These are phyloP conservation scores for Heliconius congener DNA, from an alignment of 1,140 invertebrate genomes.

Conservation along the genomic window DNA sequence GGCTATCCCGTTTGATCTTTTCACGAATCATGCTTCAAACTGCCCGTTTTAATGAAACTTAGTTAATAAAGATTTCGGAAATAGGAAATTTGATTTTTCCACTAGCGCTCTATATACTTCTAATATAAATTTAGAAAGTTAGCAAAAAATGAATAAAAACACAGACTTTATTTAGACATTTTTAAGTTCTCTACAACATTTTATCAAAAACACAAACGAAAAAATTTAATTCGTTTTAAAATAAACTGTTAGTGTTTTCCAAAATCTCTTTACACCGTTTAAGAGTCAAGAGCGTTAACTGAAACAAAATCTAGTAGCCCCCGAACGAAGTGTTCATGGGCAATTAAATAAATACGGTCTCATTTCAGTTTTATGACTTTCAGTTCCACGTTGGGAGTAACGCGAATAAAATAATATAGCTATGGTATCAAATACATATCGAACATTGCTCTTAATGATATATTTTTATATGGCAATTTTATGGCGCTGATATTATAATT, in stretches of 20 bases:
- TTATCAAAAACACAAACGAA: no score
- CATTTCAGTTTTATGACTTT: slow-evolving; percentile 26
- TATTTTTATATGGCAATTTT: no score
- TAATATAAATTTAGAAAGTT: not conserved
- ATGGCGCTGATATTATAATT: no score
- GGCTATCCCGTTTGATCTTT: not conserved
- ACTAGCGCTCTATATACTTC: no score
- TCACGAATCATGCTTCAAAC: not conserved
- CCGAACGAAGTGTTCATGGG: slow-evolving; percentile 34
- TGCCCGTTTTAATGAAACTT: not conserved
- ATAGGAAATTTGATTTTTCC: not conserved
- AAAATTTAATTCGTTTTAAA: not conserved
- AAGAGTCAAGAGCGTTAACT: slow-evolving; percentile 32
- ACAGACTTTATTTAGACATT: not conserved
- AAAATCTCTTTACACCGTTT: slow-evolving; percentile 13
- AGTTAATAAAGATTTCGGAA: not conserved
- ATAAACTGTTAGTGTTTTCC: not conserved
- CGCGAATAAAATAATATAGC: not conserved
- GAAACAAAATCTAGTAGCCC: slow-evolving; percentile 26
- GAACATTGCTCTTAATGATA: not conserved
- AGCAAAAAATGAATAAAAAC: not conserved
- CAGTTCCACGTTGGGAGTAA: slow-evolving; percentile 1
- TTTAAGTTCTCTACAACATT: no score
- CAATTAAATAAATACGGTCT: slow-evolving; percentile 41
- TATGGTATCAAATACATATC: not conserved